These are phyloP conservation scores for Xerus rutilus DNA, from an alignment of 2,797 vertebrate genomes.

Conservation along the genomic window DNA sequence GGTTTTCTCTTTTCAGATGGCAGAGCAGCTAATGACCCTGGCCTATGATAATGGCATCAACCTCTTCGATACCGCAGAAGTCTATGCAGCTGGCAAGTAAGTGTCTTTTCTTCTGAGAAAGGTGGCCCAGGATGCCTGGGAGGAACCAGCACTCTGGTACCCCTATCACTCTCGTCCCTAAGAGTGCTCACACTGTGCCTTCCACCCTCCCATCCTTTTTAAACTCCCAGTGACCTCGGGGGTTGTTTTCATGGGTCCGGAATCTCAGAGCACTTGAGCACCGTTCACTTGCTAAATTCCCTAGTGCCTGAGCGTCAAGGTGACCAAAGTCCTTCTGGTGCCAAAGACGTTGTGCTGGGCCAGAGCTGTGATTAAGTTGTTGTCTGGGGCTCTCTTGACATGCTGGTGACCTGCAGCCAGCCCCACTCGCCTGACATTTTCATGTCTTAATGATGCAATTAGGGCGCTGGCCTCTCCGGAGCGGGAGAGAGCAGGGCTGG, in stretches of 20 bases:
- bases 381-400: accelerated
- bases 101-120: slow-evolving; percentile 81
- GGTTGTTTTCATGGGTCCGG: background rate
- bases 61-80: slow-evolving; percentile 99
- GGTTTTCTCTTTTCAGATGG: slow-evolving; percentile 92
- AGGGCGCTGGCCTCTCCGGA: background rate
- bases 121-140: accelerated
- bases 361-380: accelerated
- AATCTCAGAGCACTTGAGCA: background rate
- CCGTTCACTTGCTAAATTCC: background rate
- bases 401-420: background rate
- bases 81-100: slow-evolving; percentile 99
- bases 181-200: accelerated
- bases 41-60: slow-evolving; percentile 99
- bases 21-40: slow-evolving; percentile 98
- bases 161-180: accelerated
- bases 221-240: background rate
- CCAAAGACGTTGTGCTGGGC: background rate
- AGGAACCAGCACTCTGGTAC: accelerated
- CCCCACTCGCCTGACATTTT: background rate
- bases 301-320: accelerated
- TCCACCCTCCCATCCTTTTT: background rate
- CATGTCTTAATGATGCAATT: background rate
- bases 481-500: background rate
- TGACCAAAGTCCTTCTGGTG: background rate